Base-by-base conservation (phyloP, 1,140 invertebrate species). In the Camponotus floridanus region DNA sequence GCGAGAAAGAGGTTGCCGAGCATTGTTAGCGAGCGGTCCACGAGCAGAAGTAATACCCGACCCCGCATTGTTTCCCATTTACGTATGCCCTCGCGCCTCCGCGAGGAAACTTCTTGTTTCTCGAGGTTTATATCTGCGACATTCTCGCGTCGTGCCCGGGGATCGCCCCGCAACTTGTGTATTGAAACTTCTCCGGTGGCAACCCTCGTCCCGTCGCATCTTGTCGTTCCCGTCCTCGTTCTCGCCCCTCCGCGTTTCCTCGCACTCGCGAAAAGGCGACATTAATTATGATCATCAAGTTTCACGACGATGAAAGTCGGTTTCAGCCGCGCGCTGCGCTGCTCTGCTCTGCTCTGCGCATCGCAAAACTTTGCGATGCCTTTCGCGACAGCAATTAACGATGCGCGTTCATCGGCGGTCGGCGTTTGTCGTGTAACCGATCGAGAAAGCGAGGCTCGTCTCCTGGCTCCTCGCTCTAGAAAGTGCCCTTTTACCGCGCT, bases 321-420 rank as follows among this genome's bases (percentile, higher is more conserved):
- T 70, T 79, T 68, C 48, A 70, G 65, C 26, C 57, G 61, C 85
- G 79, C 48, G 57, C 36, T 39, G 61, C 71, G 76, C 73, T 55
- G 65, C 26, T 45, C 48, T 79, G 79, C 48, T 39, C 36, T 39
- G 61, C 71, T 71, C 73, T 55, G 65, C 67, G 59, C 80, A 70
- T 89, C 87, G 61, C 88, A 88, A 90, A 83, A 26, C 26, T 90
- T 90, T 86, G 83, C 78, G 79, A 83, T 76, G 71, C 62, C 79
- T 87, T 87, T 68, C 71, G 86, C 64, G 86, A 36, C 73, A 83
- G 89, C 89, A 90, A 90, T 90, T 90, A 90, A 90, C 89, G 86
- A 76, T 74, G 80, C 88, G 71, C 88, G 71, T 65, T 57, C 48
- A 61, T 83, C 68, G 79, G 68, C 68, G 79, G 67, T 21, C 39